Evolutionary conservation across 37 sponge, comb jelly and placozoan species (phyloP), one percentile per base, ranked within the genome.

Genomic region (Axinella damicornis): DNA sequence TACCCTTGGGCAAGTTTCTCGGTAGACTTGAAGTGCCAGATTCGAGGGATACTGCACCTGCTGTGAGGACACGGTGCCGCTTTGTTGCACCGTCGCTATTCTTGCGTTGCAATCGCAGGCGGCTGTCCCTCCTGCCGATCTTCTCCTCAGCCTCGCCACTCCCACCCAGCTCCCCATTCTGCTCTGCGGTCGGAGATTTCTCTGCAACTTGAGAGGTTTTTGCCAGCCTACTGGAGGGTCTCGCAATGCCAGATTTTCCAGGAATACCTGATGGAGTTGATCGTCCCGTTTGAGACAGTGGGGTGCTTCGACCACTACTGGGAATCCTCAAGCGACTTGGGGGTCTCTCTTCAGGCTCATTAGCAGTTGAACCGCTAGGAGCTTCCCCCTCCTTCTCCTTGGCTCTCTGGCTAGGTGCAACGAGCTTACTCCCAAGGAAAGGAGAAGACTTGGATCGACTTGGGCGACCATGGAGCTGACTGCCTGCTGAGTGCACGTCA

Each of bases 11-110:
- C 0, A 81, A 21, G 58, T 81, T 32, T 16, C 82, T 69, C 54
- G 82, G 82, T 4, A 81, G 68, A 33, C 62, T 60, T 0, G 57
- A 15, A 1, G 38, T 57, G 2, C 82, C 82, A 1, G 71, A 69
- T 59, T 76, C 57, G 37, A 60, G 31, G 14, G 0, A n/a, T 20
- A 19, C 20, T 32, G 20, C 69, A 28, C 69, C 69, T 2, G 39
- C 1, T 5, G 25, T n/a, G 66, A 35, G 64, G 27, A 83, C 53
- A 36, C 39, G 30, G 34, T 83, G 83, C 21, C 40, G 34, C 52
- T 73, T 83, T 34, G 41, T 35, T 1, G 74, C 73, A 9, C 83
- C 83, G 30, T 83, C 83, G 61, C 83, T 83, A 2, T 64, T 73
- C 35, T 83, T 83, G 19, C 83, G 32, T 31, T 58, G 73, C 46